Conservation (phyloP, 2,888 invertebrate genomes). For the Orchesellides sinensis region DNA sequence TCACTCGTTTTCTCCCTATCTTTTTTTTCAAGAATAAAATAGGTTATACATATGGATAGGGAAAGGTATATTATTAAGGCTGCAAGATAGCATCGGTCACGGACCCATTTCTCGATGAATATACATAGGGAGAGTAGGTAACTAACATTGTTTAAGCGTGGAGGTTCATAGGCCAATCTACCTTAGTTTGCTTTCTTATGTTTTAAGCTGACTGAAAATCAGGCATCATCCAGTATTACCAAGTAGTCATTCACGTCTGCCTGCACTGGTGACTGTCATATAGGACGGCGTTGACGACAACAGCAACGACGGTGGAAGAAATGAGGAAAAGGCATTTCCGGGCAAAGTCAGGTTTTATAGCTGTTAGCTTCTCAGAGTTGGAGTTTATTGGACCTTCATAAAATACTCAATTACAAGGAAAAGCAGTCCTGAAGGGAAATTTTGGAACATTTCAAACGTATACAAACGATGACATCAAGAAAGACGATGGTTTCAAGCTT, state of each 20-base stretch:
- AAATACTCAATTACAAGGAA: slow-evolving; percentile 64
- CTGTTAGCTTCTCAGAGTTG: slow-evolving; percentile 51
- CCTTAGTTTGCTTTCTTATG: background rate
- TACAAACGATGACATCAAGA: slow-evolving; percentile 42
- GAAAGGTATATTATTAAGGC: slow-evolving; percentile 1
- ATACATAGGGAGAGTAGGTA: too few species aligned
- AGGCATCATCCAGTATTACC: background rate
- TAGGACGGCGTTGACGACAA: background rate
- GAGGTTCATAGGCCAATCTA: background rate
- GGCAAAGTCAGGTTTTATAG: slow-evolving; percentile 51
- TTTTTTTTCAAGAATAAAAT: background rate
- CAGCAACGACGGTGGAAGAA: background rate
- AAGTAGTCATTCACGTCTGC: slow-evolving; percentile 17
- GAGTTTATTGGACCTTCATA: slow-evolving; percentile 62
- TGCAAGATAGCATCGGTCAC: slow-evolving; percentile 45
- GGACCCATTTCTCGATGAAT: slow-evolving; percentile 7
- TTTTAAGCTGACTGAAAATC: too few species aligned
- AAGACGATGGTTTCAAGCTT: slow-evolving; percentile 16
- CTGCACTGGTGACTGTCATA: background rate
- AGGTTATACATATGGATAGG: too few species aligned
- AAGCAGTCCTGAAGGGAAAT: slow-evolving; percentile 53
- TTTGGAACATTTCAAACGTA: slow-evolving; percentile 46
- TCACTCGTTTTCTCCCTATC: background rate
- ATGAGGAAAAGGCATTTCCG: slow-evolving; percentile 34
- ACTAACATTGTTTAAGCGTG: slow-evolving; percentile 18